phyloP scores from a whole-genome alignment of 2,797 vertebrate species.

The Propithecus deckenii region DNA sequence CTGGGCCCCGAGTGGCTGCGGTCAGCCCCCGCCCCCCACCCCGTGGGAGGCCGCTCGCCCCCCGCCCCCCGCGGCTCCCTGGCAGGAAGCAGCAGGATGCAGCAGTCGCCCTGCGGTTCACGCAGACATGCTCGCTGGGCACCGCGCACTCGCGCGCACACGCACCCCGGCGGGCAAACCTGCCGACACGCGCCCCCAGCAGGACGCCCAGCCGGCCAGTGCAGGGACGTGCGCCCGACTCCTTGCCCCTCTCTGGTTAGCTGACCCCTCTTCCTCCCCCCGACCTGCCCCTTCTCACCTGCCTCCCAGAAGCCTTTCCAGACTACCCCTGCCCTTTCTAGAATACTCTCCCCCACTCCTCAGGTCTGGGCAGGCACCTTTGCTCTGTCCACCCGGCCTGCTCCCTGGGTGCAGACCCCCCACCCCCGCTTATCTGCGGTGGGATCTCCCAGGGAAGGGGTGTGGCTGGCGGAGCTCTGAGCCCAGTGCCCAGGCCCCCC shows the following conservation, averaged over 20 bases:
- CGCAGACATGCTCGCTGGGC: neutral
- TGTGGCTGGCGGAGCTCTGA: neutral
- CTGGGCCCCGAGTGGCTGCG: neutral
- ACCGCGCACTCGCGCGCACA: neutral
- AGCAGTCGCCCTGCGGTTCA: neutral
- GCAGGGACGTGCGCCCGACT: neutral
- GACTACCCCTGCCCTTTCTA: neutral
- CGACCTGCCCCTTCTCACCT: too few relatives aligned
- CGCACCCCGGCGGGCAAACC: fast-evolving
- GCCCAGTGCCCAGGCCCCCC: neutral
- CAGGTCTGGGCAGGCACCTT: neutral
- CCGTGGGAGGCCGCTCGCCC: fast-evolving
- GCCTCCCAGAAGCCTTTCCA: neutral
- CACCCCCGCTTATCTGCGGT: neutral
- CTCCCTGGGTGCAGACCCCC: neutral
- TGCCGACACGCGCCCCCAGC: neutral
- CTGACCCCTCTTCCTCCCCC: too few relatives aligned
- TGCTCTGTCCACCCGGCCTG: too few relatives aligned
- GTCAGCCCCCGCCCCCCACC: neutral
- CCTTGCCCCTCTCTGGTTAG: neutral
- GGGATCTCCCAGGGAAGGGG: neutral
- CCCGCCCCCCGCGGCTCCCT: neutral
- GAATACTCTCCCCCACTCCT: neutral
- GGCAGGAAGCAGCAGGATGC: neutral
- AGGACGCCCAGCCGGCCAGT: neutral